A percentile compares a stretch with the other conserved stretches of the same genome.
phyloP scores from a whole-genome alignment of 37 sponge, comb jelly and placozoan genomes.

The Amphimedon queenslandica region DNA sequence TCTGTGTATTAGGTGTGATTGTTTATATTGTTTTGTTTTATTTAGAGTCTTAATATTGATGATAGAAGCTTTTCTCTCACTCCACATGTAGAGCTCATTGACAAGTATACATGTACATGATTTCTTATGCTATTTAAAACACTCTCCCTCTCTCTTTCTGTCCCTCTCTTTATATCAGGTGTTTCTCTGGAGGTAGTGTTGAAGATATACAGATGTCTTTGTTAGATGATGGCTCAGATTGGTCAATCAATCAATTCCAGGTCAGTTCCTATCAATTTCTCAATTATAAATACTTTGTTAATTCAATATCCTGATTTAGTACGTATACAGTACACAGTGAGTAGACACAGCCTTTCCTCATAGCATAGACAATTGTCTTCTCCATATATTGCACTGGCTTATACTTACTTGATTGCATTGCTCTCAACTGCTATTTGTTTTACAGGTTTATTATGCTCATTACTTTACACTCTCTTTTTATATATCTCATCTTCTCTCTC shows the following conservation, averaged over 20 bases:
- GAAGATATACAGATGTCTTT: slow-evolving; percentile 62
- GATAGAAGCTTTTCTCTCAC: slow-evolving; percentile 20
- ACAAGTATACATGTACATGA: slow-evolving; percentile 11
- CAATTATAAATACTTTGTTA: too few relatives aligned
- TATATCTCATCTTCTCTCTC: slow-evolving; percentile 39
- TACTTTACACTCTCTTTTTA: slow-evolving; percentile 23
- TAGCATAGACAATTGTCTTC: too few relatives aligned
- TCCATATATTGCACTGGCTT: too few relatives aligned
- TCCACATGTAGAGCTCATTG: slow-evolving; percentile 27
- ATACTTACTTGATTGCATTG: too few relatives aligned
- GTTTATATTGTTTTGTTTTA: too few relatives aligned
- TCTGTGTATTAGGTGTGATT: too few relatives aligned
- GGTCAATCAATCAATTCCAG: slow-evolving; percentile 55
- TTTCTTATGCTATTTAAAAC: background rate
- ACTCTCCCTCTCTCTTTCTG: background rate
- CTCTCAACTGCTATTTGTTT: too few relatives aligned
- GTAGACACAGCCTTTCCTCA: too few relatives aligned
- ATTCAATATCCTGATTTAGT: too few relatives aligned
- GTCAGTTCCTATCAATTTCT: too few relatives aligned
- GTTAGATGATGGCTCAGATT: slow-evolving; percentile 38
- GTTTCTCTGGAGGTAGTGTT: slow-evolving; percentile 37
- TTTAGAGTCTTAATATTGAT: background rate
- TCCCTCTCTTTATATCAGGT: slow-evolving; percentile 20
- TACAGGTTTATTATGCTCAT: too few relatives aligned
- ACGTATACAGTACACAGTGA: too few relatives aligned